Evolutionary conservation across 1,140 invertebrate genomes (phyloP).

Genomic region (Nixonia krombeini): DNA sequence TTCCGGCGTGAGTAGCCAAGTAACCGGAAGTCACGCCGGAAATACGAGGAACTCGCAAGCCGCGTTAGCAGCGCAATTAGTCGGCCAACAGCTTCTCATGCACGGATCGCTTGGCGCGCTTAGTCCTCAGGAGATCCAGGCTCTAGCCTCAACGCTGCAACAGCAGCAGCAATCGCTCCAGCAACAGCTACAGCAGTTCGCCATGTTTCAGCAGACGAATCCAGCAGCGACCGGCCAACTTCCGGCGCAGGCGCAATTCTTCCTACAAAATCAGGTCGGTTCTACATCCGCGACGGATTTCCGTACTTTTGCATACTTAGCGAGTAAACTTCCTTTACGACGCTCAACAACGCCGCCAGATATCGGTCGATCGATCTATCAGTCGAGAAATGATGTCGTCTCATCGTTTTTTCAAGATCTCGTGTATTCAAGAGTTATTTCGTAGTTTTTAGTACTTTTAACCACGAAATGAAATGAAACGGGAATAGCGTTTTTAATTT

Average conservation of each 20-base stretch:
- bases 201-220: conserved; percentile 77
- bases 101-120: conserved; percentile 69
- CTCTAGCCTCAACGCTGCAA: conserved; percentile 77
- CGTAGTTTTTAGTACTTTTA: too few relatives aligned
- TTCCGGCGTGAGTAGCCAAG: conserved; percentile 73
- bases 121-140: conserved; percentile 76
- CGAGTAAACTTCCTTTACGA: too few relatives aligned
- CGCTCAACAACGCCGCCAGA: too few relatives aligned
- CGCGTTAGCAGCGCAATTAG: conserved; percentile 77
- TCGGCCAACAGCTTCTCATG: conserved; percentile 77
- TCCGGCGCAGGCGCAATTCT: conserved; percentile 79
- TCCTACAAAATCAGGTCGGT: conserved; percentile 85
- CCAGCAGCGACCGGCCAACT: conserved; percentile 72
- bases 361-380: too few relatives aligned
- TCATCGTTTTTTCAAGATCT: too few relatives aligned
- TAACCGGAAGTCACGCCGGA: conserved; percentile 65
- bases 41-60: conserved; percentile 73
- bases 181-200: conserved; percentile 80
- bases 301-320: not conserved
- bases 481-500: too few relatives aligned
- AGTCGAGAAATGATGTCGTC: too few relatives aligned
- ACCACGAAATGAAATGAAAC: too few relatives aligned
- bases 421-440: too few relatives aligned
- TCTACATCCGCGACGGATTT: not conserved
- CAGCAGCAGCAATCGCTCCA: conserved; percentile 77